Evolutionary conservation across 1,140 invertebrate genomes (phyloP).

Genomic region (Paramacrobiotus metropolitanus): DNA sequence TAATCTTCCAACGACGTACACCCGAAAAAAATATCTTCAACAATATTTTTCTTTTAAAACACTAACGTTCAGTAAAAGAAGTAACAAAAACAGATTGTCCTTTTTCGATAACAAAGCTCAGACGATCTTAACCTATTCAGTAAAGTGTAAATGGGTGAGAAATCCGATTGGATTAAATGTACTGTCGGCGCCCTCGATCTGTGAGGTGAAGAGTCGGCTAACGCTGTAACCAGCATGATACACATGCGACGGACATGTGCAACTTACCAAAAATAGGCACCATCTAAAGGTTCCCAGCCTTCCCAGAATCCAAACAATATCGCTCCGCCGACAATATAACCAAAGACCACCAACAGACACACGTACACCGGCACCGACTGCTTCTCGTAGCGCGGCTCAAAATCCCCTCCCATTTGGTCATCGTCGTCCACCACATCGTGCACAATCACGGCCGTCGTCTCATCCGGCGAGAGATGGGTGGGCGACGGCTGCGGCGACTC

Average conservation of each 20-base stretch:
- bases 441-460: slow-evolving; percentile 8
- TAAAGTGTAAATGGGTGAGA: no score
- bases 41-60: no score
- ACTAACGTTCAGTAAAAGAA: no score
- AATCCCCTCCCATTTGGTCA: slow-evolving; percentile 13
- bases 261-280: slow-evolving; percentile 83
- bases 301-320: slow-evolving; percentile 61
- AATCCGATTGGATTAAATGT: no score
- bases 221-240: no score
- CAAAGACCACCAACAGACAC: slow-evolving; percentile 60
- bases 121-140: no score
- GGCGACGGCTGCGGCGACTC: slow-evolving; percentile 18
- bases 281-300: slow-evolving; percentile 68
- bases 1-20: no score
- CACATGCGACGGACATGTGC: neutral
- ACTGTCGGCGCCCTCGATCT: no score
- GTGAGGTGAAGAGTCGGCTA: no score
- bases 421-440: slow-evolving; percentile 13
- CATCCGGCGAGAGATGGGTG: slow-evolving; percentile 25
- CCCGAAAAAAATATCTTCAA: no score
- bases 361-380: slow-evolving; percentile 44
- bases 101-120: no score
- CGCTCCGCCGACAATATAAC: slow-evolving; percentile 71
- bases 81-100: no score
- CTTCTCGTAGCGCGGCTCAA: slow-evolving; percentile 8